Evolutionary conservation across 2,888 invertebrate species (phyloP).

Genomic region (Osedax frankpressi): DNA sequence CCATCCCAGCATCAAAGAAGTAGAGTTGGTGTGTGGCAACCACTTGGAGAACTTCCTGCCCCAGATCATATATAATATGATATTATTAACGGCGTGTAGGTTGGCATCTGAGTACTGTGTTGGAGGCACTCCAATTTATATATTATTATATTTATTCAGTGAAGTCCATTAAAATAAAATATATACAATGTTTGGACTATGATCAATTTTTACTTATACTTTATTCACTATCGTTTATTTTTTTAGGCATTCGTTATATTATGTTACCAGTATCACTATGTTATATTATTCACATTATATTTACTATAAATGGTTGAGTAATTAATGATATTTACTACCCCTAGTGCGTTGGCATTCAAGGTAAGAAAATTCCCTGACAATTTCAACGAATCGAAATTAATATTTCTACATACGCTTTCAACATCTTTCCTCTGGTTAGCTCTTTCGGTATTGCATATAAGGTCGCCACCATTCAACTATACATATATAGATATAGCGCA

Average conservation of each 20-base stretch:
- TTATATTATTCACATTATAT: too few species aligned
- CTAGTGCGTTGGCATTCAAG: slow-evolving; percentile 22
- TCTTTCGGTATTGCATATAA: too few species aligned
- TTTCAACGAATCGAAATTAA: slow-evolving; percentile 24
- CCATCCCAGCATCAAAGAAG: slow-evolving; percentile 29
- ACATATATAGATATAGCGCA: too few species aligned
- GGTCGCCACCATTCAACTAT: too few species aligned
- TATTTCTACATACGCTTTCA: slow-evolving; percentile 20
- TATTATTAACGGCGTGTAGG: slow-evolving; percentile 29
- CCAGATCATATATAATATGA: slow-evolving; percentile 32
- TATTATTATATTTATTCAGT: not conserved
- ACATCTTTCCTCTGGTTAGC: slow-evolving; percentile 22
- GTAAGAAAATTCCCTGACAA: slow-evolving; percentile 21
- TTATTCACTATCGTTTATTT: too few species aligned
- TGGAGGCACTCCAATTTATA: not conserved
- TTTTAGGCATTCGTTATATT: too few species aligned
- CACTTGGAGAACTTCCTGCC: slow-evolving; percentile 30
- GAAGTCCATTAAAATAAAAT: too few species aligned
- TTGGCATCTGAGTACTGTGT: not conserved
- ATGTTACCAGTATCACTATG: too few species aligned
- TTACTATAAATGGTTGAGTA: too few species aligned
- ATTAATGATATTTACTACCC: too few species aligned
- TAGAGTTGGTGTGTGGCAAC: slow-evolving; percentile 32
- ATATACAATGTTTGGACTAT: too few species aligned
- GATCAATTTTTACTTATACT: too few species aligned